Conservation (phyloP, 2,888 invertebrate species). For the Lampropteryx suffumata region DNA sequence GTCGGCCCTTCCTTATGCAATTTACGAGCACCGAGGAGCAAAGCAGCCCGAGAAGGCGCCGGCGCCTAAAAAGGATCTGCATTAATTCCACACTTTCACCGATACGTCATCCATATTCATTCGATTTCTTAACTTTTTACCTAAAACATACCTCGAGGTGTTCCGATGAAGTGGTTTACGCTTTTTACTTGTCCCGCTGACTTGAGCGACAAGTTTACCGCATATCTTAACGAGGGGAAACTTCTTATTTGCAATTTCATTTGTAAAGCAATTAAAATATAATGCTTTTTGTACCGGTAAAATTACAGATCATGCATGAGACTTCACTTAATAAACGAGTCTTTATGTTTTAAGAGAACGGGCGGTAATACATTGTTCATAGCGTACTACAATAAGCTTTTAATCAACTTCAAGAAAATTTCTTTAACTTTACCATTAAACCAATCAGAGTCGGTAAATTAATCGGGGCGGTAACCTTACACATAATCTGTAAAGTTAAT, state of each 20-base stretch:
- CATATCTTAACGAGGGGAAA: conserved; percentile 15
- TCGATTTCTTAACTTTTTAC: conserved; percentile 42
- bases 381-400: too few species aligned
- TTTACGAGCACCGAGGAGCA: conserved; percentile 66
- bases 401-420: too few species aligned
- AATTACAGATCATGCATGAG: too few species aligned
- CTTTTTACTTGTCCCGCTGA: conserved; percentile 20
- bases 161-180: conserved; percentile 29
- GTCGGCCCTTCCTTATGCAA: conserved; percentile 72
- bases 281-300: too few species aligned
- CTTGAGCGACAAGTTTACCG: conserved; percentile 10
- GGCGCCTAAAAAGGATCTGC: conserved; percentile 56
- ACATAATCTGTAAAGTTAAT: conserved; percentile 49
- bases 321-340: too few species aligned
- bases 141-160: conserved; percentile 36
- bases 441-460: conserved; percentile 47
- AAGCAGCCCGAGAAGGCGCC: conserved; percentile 46
- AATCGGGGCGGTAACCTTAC: conserved; percentile 55
- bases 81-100: conserved; percentile 52
- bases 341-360: too few species aligned
- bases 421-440: conserved; percentile 30
- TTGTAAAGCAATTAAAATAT: neutral
- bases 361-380: too few species aligned
- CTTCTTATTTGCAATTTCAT: conserved; percentile 9
- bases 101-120: conserved; percentile 46